Percentiles rank a stretch among this genome's conserved stretches.
Conservation (phyloP, 2,888 invertebrate species). For the Drosophila quinaria region DNA sequence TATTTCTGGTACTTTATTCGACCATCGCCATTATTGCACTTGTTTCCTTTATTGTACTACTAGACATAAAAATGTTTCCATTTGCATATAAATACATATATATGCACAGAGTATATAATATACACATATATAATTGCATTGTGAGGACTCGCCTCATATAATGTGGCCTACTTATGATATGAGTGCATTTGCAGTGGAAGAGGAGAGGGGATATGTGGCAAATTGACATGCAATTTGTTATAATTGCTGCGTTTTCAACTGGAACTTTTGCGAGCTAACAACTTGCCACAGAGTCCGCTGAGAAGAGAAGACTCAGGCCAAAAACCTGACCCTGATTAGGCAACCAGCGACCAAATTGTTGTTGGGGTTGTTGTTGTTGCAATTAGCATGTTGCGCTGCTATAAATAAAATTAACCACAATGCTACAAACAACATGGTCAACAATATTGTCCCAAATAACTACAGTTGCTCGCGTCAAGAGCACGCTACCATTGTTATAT, state of each 20-base stretch:
- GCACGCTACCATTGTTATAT: slow-evolving; percentile 24
- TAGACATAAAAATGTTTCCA: slow-evolving; percentile 58
- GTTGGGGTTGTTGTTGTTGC: slow-evolving; percentile 52
- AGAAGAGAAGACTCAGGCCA: slow-evolving; percentile 16
- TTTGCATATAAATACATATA: slow-evolving; percentile 39
- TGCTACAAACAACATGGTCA: slow-evolving; percentile 62
- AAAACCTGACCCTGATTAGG: slow-evolving; percentile 66
- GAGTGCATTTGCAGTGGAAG: not conserved
- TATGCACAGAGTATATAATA: not conserved
- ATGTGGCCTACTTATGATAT: slow-evolving; percentile 57
- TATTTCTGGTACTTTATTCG: slow-evolving; percentile 76
- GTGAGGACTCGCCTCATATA: slow-evolving; percentile 43
- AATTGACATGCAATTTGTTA: slow-evolving; percentile 73
- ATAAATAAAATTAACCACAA: slow-evolving; percentile 76
- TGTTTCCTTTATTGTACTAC: slow-evolving; percentile 74
- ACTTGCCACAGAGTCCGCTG: not conserved
- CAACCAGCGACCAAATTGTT: slow-evolving; percentile 45
- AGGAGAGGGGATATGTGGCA: slow-evolving; percentile 5
- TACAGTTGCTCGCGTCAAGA: slow-evolving; percentile 18
- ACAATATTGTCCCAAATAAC: slow-evolving; percentile 42
- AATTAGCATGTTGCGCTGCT: slow-evolving; percentile 73
- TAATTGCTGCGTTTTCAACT: slow-evolving; percentile 49
- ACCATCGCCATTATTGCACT: slow-evolving; percentile 75
- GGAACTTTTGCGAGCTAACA: slow-evolving; percentile 9
- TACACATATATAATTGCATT: slow-evolving; percentile 16